Base-by-base conservation (phyloP, 1,140 invertebrate species). In the Orius laevigatus region DNA sequence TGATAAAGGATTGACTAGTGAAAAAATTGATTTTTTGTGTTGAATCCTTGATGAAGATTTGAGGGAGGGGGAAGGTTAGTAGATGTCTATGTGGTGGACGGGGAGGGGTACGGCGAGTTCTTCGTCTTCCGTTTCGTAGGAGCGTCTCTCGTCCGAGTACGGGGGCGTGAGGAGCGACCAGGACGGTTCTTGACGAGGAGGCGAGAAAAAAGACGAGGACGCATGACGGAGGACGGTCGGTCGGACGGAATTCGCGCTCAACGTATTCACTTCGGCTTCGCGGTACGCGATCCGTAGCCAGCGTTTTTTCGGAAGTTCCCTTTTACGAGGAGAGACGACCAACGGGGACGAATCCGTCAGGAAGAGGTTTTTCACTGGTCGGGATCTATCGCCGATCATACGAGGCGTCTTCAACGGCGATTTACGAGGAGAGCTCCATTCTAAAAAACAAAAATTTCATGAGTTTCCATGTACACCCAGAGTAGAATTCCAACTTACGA, bases 211-310 rank as follows among this genome's bases (percentile, higher is more conserved):
- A 25, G 25, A 3, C 4, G 20, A n/a, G 14, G 43, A 34, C 15
- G 49, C 43, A 10, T 46, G 49, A 6, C 50, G 18, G 2, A 52
- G 31, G n/a, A 52, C 50, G 8, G 50, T 52, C 11, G 50, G 50
- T 18, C 50, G 36, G 35, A n/a, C 38, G 6, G 19, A 20, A 31
- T 48, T 52, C 2, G 50, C 50, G 8, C 3, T 32, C 11, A 33
- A 5, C n/a, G 43, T 31, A 19, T 41, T 18, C 9, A 31, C 16
- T 32, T 46, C 50, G 10, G 33, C 38, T 48, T 52, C 50, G n/a
- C 31, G 19, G 18, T 38, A 42, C 1, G 50, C 50, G 40, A 52
- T 52, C 31, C 50, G 47, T 14, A 52, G 25, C 50, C 50, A 48
- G 35, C 47, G 38, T 20, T 48, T 48, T 19, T 48, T 48, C 11